Conservation (phyloP, 2,113 vertebrate genomes). For the Microtus richardsoni region DNA sequence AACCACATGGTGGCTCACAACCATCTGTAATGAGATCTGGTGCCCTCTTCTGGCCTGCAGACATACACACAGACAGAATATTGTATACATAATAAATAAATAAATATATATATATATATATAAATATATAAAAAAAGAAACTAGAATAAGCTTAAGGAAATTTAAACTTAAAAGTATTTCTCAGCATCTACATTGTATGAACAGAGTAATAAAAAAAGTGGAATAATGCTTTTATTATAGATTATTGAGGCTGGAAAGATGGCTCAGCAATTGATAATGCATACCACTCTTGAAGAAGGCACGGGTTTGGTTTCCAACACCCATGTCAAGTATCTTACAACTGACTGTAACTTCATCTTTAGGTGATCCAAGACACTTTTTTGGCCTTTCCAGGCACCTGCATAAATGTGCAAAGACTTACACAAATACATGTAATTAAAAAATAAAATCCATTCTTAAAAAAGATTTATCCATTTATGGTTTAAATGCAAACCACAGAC, state of each 20-base stretch:
- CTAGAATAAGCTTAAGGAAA: neutral
- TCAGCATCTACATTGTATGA: neutral
- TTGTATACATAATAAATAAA: too few species aligned
- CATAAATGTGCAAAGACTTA: too few species aligned
- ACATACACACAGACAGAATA: too few species aligned
- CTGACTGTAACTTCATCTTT: neutral
- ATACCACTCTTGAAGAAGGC: too few species aligned
- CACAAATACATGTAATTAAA: neutral
- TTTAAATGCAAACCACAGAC: neutral
- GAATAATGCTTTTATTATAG: neutral
- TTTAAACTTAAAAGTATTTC: neutral
- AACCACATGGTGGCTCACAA: too few species aligned
- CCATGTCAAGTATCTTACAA: neutral
- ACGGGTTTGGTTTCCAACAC: neutral
- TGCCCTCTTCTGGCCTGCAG: too few species aligned
- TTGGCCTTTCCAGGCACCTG: neutral
- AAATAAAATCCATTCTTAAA: neutral
- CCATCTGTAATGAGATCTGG: too few species aligned
- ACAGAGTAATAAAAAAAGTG: neutral
- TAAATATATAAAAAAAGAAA: too few species aligned
- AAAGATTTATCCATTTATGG: neutral
- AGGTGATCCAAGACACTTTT: neutral
- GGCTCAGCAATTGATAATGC: neutral
- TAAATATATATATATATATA: too few species aligned
- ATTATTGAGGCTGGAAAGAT: neutral